phyloP scores from a whole-genome alignment of 2,113 vertebrate species.

The Sinosuthora webbiana region DNA sequence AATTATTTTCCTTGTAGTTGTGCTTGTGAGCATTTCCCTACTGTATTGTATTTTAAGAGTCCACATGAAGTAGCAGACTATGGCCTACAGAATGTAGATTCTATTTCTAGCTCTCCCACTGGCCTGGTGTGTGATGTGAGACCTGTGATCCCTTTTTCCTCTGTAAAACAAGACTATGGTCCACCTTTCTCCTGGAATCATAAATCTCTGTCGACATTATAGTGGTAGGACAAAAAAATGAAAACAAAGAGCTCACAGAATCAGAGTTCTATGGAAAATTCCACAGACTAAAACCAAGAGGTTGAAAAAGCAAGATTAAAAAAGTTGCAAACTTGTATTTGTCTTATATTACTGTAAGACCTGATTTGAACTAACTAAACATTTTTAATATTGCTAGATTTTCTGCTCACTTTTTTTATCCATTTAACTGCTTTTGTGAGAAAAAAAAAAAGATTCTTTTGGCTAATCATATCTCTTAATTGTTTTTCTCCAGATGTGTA shows the following conservation, averaged over 20 bases:
- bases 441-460: background rate
- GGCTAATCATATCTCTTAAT: background rate
- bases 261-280: background rate
- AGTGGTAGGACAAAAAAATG: background rate
- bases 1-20: background rate
- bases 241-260: background rate
- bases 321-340: background rate
- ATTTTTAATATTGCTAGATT: background rate
- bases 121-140: background rate
- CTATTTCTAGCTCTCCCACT: background rate
- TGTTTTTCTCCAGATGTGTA: background rate
- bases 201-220: background rate
- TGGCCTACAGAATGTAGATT: background rate
- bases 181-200: background rate
- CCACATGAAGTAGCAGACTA: background rate
- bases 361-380: background rate
- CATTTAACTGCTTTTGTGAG: background rate
- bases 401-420: background rate
- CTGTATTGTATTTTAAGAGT: background rate
- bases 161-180: background rate
- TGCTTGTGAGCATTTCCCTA: background rate
- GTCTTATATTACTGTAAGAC: background rate
- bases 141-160: background rate
- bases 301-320: background rate
- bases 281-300: background rate